Evolutionary conservation across 2,888 invertebrate genomes (phyloP), one percentile per base, ranked within the genome.

Genomic region (Apoda limacodes): DNA sequence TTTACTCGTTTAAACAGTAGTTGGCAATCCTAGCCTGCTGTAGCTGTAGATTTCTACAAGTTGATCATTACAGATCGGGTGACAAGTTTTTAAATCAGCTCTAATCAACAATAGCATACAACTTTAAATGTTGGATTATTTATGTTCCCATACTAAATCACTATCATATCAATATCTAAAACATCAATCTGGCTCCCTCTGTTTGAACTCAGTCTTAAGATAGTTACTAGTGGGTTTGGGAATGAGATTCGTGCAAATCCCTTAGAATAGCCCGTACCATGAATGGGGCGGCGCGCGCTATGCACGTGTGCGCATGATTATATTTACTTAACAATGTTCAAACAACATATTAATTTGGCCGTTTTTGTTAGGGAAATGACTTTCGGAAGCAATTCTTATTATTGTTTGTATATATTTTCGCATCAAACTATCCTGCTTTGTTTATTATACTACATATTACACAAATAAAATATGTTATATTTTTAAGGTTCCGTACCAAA

Each of bases 311-410:
- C 19, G 3, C 13, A 42, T 78, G 74, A 80, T 78, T 78, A 69
- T 78, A 69, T 80, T 80, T 78, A 67, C 67, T 67, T 75, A 65
- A 68, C 62, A 55, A 68, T 66, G 71, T 67, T 80, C 78, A 78
- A 80, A 80, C 80, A 80, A 75, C 74, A 69, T 78, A 75, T 78
- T 80, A 78, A 80, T 80, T 75, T 75, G 62, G 64, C 55, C 55
- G 65, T 70, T 70, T 72, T 71, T 69, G 69, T 60, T 50, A 13
- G 51, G 58, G 52, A 67, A 67, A 72, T 74, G 65, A 68, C 68
- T 68, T 65, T 64, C 55, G 63, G 67, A 64, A 63, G 55, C 58
- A 50, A 52, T 54, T 45, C 42, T 48, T 25, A 34, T 11, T 29
- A 24, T 29, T 17, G 13, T 29, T 22, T 33, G 31, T 40, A 29